Conservation (phyloP, 1,140 invertebrate species). For the Calliphora vicina region DNA sequence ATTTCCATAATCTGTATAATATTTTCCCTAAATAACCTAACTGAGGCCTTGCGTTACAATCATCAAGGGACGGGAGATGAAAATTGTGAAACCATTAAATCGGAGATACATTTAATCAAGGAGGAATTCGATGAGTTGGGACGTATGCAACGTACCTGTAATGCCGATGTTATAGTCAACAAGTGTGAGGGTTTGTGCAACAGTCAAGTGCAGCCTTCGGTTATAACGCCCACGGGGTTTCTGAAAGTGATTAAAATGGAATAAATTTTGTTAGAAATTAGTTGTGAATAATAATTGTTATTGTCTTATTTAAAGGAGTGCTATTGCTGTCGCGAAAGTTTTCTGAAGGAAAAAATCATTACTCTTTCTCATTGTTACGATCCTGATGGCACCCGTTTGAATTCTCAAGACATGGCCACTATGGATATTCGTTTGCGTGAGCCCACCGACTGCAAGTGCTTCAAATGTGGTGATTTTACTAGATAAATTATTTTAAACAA, state of each 20-base stretch:
- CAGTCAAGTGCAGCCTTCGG: constrained; percentile 89
- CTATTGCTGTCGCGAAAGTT: constrained; percentile 88
- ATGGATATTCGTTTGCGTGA: constrained; percentile 86
- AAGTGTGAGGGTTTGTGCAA: constrained; percentile 91
- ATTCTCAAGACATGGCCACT: constrained; percentile 68
- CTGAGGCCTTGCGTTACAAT: constrained; percentile 53
- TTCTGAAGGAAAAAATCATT: constrained; percentile 80
- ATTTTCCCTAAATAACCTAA: not conserved
- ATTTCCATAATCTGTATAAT: not conserved
- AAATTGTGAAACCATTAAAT: constrained; percentile 80
- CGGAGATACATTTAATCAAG: constrained; percentile 82
- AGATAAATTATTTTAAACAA: constrained; percentile 63
- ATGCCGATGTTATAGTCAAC: constrained; percentile 83
- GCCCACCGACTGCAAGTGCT: constrained; percentile 88
- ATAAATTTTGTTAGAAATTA: not conserved
- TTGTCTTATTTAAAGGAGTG: constrained; percentile 74
- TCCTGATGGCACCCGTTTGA: constrained; percentile 80
- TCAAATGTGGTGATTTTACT: constrained; percentile 82
- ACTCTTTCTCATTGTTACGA: constrained; percentile 86
- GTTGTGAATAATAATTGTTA: not conserved
- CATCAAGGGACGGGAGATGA: constrained; percentile 65
- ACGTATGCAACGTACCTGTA: constrained; percentile 81
- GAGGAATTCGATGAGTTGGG: constrained; percentile 89
- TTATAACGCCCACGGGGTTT: constrained; percentile 86
- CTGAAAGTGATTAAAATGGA: constrained; percentile 73